Base-by-base conservation (phyloP, 2,113 vertebrate species). In the Paralichthys olivaceus region DNA sequence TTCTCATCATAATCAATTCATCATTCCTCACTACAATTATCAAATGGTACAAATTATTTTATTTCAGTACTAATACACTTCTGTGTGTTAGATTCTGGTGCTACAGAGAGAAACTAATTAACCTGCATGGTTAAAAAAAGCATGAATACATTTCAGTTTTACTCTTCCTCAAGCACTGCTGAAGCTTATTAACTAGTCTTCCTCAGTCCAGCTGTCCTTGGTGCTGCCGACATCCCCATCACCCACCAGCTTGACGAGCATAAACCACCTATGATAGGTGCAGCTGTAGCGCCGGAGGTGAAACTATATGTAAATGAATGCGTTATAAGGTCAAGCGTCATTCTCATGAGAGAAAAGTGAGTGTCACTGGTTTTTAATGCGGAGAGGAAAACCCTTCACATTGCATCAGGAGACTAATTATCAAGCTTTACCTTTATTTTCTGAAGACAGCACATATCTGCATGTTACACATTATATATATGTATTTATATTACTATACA, bases 231-330 rank as follows among this genome's bases (percentile, higher is more conserved):
- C 49, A 5, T 67, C 75, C 51, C 20, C 29, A 69, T 63, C 57
- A 65, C 14, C 47, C 63, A 67, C 69, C 65, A 63, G 58, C 71
- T 81, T 32, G 22, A 47, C 25, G 12, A 43, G 67, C 49, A 77
- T 51, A 47, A 72, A 75, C 57, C 66, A n/a, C 37, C 5, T 4
- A 28, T 53, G 53, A 73, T 59, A 62, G 81, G 51, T 58, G 47
- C 4, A 51, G 62, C 60, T 43, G 26, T 77, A 87, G 78, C 81
- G 70, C 72, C 78, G 77, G 58, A 90, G 89, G 79, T 86, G 72
- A 79, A 7, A 23, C 20, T 22, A 12, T 84, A 88, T 86, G 79
- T 79, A 87, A 91, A 92, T 69, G 29, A 91, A 91, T 69, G 29
- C 6, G 54, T 79, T 63, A 86, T 82, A 84, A 89, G 73, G 82